Conservation (phyloP, 2,888 invertebrate genomes). For the Watsonalla cultraria region DNA sequence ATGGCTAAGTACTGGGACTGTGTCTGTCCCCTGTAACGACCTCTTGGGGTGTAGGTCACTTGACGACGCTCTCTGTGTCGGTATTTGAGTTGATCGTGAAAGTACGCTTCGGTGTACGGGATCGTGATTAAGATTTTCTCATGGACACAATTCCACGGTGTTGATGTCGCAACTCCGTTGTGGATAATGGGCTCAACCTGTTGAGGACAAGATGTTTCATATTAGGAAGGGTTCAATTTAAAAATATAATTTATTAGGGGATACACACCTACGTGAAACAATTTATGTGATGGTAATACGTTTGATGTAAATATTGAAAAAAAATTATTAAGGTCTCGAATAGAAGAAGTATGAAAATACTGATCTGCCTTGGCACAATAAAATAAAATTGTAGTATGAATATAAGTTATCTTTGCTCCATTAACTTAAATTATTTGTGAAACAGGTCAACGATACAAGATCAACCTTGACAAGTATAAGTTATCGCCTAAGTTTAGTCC, state of each 20-base stretch:
- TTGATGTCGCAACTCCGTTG: constrained; percentile 13
- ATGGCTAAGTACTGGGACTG: constrained; percentile 89
- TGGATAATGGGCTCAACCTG: constrained; percentile 38
- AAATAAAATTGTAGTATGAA: constrained; percentile 12
- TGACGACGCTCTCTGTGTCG: constrained; percentile 41
- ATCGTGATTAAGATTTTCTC: constrained; percentile 14
- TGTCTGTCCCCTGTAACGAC: constrained; percentile 85
- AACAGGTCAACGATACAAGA: constrained; percentile 56
- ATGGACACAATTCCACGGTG: constrained; percentile 31
- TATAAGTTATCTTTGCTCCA: constrained; percentile 25
- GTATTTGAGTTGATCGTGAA: constrained; percentile 9
- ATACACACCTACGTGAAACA: too few relatives aligned
- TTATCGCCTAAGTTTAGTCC: constrained; percentile 39
- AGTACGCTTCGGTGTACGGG: constrained; percentile 2
- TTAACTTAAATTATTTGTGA: constrained; percentile 52
- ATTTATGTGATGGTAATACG: too few relatives aligned
- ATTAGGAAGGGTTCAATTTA: constrained; percentile 2
- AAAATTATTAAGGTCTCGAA: too few relatives aligned
- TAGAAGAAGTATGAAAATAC: too few relatives aligned
- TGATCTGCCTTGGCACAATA: constrained; percentile 35
- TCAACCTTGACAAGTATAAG: constrained; percentile 53
- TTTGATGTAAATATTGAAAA: too few relatives aligned
- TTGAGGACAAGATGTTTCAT: constrained; percentile 14
- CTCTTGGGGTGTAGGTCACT: constrained; percentile 38
- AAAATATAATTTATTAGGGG: constrained; percentile 9